phyloP scores from a whole-genome alignment of 92 coral and sea anemone genomes.

The Pocillopora meandrina region DNA sequence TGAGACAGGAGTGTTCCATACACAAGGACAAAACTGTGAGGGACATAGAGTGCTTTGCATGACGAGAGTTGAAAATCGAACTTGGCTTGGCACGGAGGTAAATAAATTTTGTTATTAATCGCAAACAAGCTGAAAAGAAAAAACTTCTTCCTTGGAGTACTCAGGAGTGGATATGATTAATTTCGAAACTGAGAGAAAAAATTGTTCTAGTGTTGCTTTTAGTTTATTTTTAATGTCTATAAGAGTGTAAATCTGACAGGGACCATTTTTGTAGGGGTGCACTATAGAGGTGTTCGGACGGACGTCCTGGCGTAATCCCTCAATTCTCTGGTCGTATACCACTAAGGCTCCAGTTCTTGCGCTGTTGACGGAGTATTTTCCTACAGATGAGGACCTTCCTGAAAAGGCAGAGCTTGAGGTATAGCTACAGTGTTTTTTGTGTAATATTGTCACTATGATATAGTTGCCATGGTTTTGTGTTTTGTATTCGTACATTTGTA shows the following conservation, averaged over 20 bases:
- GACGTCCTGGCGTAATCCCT: constrained; percentile 76
- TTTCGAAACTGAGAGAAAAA: too few relatives aligned
- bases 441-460: not conserved
- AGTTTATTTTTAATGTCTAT: too few relatives aligned
- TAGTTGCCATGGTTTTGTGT: not conserved
- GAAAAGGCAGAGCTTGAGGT: not conserved
- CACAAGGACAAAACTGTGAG: constrained; percentile 72
- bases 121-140: too few relatives aligned
- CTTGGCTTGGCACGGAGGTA: constrained; percentile 99
- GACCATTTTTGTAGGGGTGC: constrained; percentile 60
- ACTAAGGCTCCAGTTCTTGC: constrained; percentile 91
- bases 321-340: constrained; percentile 72
- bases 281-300: constrained; percentile 96
- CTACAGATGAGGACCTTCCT: not conserved
- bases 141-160: too few relatives aligned
- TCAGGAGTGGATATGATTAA: too few relatives aligned
- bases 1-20: constrained; percentile 81
- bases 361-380: constrained; percentile 60
- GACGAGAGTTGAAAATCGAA: constrained; percentile 86
- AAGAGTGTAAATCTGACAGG: not conserved
- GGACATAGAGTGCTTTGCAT: constrained; percentile 93
- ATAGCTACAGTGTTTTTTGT: not conserved
- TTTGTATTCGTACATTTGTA: too few relatives aligned
- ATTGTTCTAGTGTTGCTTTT: too few relatives aligned
- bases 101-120: not conserved